Percentiles rank a stretch among this genome's conserved stretches.
Conservation (phyloP, 2,797 vertebrate species). For the Crenichthys baileyi region DNA sequence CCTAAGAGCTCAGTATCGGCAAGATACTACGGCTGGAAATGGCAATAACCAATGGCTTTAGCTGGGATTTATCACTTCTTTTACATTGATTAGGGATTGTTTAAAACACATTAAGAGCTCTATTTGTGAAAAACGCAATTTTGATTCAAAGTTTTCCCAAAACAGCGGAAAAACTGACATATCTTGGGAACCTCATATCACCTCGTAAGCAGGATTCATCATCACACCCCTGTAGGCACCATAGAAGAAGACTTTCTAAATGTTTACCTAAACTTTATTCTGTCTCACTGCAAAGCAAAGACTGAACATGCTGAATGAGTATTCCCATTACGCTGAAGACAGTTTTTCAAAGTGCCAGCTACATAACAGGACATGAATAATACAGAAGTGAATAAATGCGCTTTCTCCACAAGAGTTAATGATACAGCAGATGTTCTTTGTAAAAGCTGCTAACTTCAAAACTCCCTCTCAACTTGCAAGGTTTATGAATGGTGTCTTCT, state of each 20-base stretch:
- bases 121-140: not conserved
- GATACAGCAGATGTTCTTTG: slow-evolving; percentile 49
- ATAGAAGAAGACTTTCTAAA: not conserved
- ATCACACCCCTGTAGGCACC: not conserved
- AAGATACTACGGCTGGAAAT: too few species aligned
- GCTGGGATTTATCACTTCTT: not conserved
- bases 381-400: slow-evolving; percentile 65
- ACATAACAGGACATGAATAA: slow-evolving; percentile 69
- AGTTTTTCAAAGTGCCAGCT: slow-evolving; percentile 60
- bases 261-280: slow-evolving; percentile 5
- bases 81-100: not conserved
- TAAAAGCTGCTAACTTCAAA: slow-evolving; percentile 42
- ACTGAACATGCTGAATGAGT: slow-evolving; percentile 35
- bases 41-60: too few species aligned
- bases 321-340: slow-evolving; percentile 52
- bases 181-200: not conserved
- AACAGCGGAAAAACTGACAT: not conserved
- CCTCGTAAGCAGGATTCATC: not conserved
- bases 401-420: slow-evolving; percentile 51
- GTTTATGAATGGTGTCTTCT: slow-evolving; percentile 13
- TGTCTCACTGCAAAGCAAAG: slow-evolving; percentile 11
- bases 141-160: too few species aligned
- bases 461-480: slow-evolving; percentile 29
- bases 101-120: not conserved
- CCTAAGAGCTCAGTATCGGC: too few species aligned